Evolutionary conservation across 1,140 invertebrate genomes (phyloP).

Genomic region (Nymphalis io): DNA sequence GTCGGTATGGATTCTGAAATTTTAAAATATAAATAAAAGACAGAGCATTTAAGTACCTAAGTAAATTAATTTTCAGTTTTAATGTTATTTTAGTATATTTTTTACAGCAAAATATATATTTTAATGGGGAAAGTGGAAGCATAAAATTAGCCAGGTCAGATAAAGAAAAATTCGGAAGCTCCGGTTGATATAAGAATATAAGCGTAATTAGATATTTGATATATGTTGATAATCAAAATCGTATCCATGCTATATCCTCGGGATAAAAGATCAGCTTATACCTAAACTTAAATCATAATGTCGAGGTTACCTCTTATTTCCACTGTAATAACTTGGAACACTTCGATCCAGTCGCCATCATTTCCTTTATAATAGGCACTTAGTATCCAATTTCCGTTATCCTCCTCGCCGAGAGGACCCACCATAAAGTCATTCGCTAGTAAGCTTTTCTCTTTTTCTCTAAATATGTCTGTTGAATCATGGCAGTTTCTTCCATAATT

Average conservation of each 20-base stretch:
- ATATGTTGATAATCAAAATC: no score
- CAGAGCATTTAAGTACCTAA: no score
- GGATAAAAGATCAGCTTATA: no score
- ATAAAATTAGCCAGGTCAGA: no score
- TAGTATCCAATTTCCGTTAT: constrained; percentile 70
- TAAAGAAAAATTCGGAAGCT: no score
- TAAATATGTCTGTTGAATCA: constrained; percentile 35
- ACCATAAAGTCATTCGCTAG: constrained; percentile 55
- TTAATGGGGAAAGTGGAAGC: no score
- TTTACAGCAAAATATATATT: no score
- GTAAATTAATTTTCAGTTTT: no score
- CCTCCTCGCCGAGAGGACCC: constrained; percentile 54
- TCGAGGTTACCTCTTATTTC: constrained; percentile 54
- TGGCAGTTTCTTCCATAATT: constrained; percentile 23
- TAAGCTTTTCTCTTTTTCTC: constrained; percentile 30
- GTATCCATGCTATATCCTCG: no score
- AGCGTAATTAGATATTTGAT: no score
- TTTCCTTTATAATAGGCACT: constrained; percentile 48
- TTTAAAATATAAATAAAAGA: background rate
- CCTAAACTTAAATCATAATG: background rate
- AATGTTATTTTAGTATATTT: no score
- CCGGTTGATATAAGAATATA: no score
- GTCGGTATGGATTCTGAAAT: constrained; percentile 52
- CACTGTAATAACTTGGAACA: constrained; percentile 63
- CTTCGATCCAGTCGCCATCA: constrained; percentile 50